These are phyloP conservation scores for Octomys mimax DNA, from an alignment of 2,797 vertebrate species.

Conservation along the genomic window DNA sequence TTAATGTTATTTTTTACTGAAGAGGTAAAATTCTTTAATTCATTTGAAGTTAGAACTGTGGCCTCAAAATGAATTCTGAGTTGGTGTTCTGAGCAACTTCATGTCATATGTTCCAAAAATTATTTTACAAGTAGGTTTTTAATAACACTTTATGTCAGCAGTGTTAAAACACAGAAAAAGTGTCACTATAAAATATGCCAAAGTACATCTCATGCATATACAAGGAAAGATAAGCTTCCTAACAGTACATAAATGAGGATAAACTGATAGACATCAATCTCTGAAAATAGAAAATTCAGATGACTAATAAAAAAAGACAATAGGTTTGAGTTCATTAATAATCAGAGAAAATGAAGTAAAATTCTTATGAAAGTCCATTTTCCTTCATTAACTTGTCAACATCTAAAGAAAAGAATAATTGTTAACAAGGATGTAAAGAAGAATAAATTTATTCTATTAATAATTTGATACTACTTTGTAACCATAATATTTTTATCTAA, in stretches of 20 bases:
- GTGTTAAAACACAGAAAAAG: not conserved
- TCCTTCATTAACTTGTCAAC: not conserved
- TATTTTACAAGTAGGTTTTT: not conserved
- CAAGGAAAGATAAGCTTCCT: not conserved
- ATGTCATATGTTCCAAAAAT: not conserved
- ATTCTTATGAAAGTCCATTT: not conserved
- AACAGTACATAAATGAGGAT: not conserved
- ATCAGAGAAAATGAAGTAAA: not conserved
- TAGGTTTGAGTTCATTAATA: not conserved
- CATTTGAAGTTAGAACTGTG: not conserved
- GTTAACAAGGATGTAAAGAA: not conserved
- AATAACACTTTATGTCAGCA: not conserved
- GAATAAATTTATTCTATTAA: not conserved
- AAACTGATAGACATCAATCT: not conserved
- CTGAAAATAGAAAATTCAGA: not conserved
- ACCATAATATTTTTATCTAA: not conserved
- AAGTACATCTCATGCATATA: slow-evolving; percentile 1
- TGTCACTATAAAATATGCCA: not conserved
- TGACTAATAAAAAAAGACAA: not conserved
- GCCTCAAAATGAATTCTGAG: not conserved
- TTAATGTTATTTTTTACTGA: not conserved
- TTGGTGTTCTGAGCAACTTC: slow-evolving; percentile 1
- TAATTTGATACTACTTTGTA: not conserved
- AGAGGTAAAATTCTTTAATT: slow-evolving; percentile 19
- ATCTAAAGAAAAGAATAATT: not conserved